Percentiles rank a stretch among this genome's conserved stretches.
Conservation (phyloP, 2,888 invertebrate species). For the Crematogaster levior region DNA sequence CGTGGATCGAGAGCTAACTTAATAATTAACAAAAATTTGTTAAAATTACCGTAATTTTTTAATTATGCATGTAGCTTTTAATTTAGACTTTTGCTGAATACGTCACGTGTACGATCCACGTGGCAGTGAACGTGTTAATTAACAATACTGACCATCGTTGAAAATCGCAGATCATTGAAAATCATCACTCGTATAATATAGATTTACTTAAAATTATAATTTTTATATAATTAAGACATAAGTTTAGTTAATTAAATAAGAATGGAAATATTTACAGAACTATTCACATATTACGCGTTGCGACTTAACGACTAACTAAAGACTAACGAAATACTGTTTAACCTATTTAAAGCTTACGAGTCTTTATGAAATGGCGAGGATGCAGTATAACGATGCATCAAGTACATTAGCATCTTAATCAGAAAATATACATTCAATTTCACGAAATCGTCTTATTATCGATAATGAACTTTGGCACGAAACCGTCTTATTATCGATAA, state of each 20-base stretch:
- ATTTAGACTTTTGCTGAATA: neutral
- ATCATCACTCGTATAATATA: conserved; percentile 47
- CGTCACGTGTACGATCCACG: neutral
- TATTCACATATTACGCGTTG: conserved; percentile 70
- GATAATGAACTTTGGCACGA: conserved; percentile 45
- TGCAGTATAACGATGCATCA: conserved; percentile 42
- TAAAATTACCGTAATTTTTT: neutral
- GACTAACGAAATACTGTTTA: conserved; percentile 56
- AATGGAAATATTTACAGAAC: conserved; percentile 73
- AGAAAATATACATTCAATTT: conserved; percentile 19
- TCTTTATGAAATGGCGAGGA: conserved; percentile 73
- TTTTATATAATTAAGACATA: conserved; percentile 41
- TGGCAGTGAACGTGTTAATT: conserved; percentile 57
- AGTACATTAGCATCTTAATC: conserved; percentile 5
- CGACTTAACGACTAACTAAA: too few relatives aligned
- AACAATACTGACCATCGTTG: conserved; percentile 70
- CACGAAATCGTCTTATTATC: conserved; percentile 21
- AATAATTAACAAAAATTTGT: conserved; percentile 20
- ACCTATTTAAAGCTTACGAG: conserved; percentile 72
- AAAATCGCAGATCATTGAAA: conserved; percentile 32
- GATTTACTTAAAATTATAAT: conserved; percentile 29
- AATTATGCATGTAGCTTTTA: neutral
- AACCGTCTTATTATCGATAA: conserved; percentile 18
- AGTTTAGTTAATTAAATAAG: conserved; percentile 63
- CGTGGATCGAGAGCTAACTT: neutral